Percentiles rank a stretch among this genome's conserved stretches.
Conservation (phyloP, 2,797 vertebrate species). For the Psittacula derbiana region DNA sequence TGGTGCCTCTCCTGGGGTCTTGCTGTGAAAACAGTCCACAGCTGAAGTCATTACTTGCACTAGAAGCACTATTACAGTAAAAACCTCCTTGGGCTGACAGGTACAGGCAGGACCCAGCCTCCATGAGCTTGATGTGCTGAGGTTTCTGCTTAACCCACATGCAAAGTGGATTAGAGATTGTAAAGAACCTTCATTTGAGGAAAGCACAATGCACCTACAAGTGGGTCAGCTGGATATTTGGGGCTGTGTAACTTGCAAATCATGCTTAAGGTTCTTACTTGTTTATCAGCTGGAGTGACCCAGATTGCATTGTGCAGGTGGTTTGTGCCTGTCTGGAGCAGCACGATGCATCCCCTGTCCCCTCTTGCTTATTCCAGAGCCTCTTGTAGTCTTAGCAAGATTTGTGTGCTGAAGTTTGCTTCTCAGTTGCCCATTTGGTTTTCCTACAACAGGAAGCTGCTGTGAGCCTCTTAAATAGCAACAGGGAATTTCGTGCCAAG, state of each 20-base stretch:
- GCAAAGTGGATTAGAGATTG: neutral
- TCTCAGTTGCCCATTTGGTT: neutral
- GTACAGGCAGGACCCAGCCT: neutral
- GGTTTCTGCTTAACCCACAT: neutral
- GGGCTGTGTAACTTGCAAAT: neutral
- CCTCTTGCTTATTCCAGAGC: neutral
- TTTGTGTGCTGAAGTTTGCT: neutral
- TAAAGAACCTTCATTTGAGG: neutral
- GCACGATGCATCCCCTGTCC: neutral
- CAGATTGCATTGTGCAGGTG: neutral
- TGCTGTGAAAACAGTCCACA: neutral
- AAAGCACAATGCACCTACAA: neutral
- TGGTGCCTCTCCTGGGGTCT: neutral
- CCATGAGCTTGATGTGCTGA: rapidly evolving
- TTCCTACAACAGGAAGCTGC: neutral
- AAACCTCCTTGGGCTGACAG: neutral
- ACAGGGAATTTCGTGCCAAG: neutral
- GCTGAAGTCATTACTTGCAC: neutral
- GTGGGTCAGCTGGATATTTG: neutral
- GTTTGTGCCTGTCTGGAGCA: neutral
- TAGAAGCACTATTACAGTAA: neutral
- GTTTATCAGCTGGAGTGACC: neutral
- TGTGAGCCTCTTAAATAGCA: neutral
- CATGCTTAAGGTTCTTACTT: neutral
- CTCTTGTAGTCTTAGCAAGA: neutral